Evolutionary conservation across 2,797 vertebrate species (phyloP).

Genomic region (Sebastes baramenuke): DNA sequence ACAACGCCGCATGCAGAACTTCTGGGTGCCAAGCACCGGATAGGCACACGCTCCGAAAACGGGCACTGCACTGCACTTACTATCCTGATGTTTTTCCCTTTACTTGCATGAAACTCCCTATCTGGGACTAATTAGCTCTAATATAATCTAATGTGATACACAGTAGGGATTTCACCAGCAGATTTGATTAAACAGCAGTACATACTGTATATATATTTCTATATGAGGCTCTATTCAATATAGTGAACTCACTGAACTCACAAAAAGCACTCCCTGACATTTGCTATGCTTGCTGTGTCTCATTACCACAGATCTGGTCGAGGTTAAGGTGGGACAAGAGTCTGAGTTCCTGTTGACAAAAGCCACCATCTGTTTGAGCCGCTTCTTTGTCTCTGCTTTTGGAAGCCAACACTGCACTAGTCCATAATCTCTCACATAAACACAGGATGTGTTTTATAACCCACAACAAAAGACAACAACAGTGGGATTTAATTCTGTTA

Average conservation of each 20-base stretch:
- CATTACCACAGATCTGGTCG: conserved; percentile 31
- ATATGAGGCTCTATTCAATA: background rate
- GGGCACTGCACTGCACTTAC: too few species aligned
- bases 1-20: too few species aligned
- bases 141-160: background rate
- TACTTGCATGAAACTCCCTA: background rate
- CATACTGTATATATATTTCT: background rate
- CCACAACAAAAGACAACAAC: conserved; percentile 39
- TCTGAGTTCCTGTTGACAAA: conserved; percentile 28
- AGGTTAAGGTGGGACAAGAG: conserved; percentile 23
- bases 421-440: conserved; percentile 45
- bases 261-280: background rate
- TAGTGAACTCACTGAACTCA: background rate
- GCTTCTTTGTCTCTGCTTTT: conserved; percentile 42
- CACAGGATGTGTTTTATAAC: conserved; percentile 35
- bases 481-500: conserved; percentile 53
- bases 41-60: too few species aligned
- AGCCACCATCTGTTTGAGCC: conserved; percentile 31
- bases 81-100: background rate
- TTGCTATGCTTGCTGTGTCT: conserved; percentile 20
- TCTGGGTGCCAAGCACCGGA: too few species aligned
- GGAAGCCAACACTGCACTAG: conserved; percentile 1
- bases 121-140: background rate
- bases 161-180: background rate
- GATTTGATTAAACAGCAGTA: background rate